Percentiles rank a stretch among this genome's conserved stretches.
These are phyloP conservation scores for Masticophis lateralis DNA, from an alignment of 2,797 vertebrate species.

Conservation along the genomic window DNA sequence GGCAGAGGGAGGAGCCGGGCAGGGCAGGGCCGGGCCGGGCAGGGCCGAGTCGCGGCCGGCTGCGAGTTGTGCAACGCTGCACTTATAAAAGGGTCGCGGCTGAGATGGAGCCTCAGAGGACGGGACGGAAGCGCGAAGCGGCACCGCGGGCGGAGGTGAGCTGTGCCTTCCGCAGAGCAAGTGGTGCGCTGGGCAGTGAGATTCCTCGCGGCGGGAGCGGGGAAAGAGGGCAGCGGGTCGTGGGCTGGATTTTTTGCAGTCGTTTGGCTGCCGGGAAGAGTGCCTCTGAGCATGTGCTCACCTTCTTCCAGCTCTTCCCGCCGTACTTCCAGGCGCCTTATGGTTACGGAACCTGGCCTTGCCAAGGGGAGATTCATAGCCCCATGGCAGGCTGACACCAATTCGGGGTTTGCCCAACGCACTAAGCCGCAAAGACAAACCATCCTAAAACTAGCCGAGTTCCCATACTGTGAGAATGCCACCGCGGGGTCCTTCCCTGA, in stretches of 20 bases:
- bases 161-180: not conserved
- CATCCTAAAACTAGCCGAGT: not conserved
- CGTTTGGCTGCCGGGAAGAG: not conserved
- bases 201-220: not conserved
- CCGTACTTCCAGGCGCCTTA: not conserved
- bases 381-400: not conserved
- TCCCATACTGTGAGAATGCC: not conserved
- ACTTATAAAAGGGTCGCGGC: not conserved
- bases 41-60: not conserved
- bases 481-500: not conserved
- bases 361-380: not conserved
- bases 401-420: not conserved
- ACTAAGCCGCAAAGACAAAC: not conserved
- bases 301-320: too few relatives aligned
- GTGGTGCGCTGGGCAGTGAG: not conserved
- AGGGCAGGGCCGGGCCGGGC: not conserved
- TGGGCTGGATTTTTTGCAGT: not conserved
- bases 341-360: not conserved
- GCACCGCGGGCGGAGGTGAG: not conserved
- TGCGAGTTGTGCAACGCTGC: not conserved
- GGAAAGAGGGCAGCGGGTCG: not conserved
- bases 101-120: not conserved
- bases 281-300: not conserved
- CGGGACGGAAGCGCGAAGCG: not conserved
- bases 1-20: not conserved